Base-by-base conservation (phyloP, 2,797 vertebrate species). In the Takifugu rubripes region DNA sequence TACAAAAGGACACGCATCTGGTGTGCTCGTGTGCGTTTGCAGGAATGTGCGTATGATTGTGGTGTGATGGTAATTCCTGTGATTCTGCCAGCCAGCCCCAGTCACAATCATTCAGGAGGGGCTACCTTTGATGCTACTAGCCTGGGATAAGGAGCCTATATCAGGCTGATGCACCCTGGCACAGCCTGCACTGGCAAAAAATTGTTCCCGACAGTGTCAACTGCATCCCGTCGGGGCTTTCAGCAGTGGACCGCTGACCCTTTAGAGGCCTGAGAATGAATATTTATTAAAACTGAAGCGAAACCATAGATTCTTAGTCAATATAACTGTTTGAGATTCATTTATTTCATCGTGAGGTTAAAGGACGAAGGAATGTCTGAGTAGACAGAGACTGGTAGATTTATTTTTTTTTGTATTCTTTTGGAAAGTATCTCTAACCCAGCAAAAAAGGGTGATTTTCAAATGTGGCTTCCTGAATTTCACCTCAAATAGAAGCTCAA, bases 201-300 rank as follows among this genome's bases (percentile, higher is more conserved):
- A 91, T 84, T 67, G 66, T 63, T 83, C 76, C 74, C 81, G 87
- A 89, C 87, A 88, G 74, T 79, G 83, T 88, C 80, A 86, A 87
- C 87, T 72, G 78, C 76, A 82, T 83, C 85, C 79, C 66, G 81
- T 72, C 74, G 82, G 78, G 36, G 74, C 70, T 64, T 80, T 74
- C 58, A 64, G 75, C 70, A 70, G 74, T 45, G 54, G 73, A 57
- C 76, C 65, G 69, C 33, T 33, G 33, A 33, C 33, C 27, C 27
- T 29, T 29, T 29, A 29, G 1, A 33, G 33, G 11, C 8, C 33
- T 9, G 6, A 33, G 33, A 33, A 33, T 9, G 11, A 33, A 33
- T 33, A 33, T 33, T 2, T 33, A 11, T 33, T 33, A 0, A 33
- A 11, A 11, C 11, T 33, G 33, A 33, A 33, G 33, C 11, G 10